phyloP scores from a whole-genome alignment of 1,140 invertebrate species.

The Cyphomyrmex costatus region DNA sequence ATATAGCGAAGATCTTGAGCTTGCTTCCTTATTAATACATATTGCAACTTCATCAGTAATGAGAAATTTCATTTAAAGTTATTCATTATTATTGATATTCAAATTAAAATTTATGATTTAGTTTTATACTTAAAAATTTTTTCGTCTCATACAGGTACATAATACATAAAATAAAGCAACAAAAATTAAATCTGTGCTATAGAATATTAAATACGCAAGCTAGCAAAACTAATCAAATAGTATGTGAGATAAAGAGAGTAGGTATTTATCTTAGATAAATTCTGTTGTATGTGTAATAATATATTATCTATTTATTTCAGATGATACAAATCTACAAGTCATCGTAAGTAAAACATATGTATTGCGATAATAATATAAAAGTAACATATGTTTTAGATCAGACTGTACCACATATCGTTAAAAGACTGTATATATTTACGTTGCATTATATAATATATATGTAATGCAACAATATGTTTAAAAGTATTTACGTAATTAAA shows the following conservation, averaged over 20 bases:
- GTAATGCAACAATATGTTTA: constrained; percentile 15
- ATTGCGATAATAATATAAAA: constrained; percentile 19
- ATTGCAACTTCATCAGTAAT: constrained; percentile 84
- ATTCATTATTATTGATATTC: constrained; percentile 2
- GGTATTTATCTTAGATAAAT: constrained; percentile 6
- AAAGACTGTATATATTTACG: constrained; percentile 46
- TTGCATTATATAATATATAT: constrained; percentile 3
- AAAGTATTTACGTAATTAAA: constrained; percentile 12
- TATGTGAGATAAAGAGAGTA: neutral
- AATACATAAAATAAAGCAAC: constrained; percentile 47
- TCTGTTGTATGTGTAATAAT: neutral
- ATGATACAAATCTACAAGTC: constrained; percentile 2
- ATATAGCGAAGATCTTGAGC: constrained; percentile 97
- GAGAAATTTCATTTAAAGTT: constrained; percentile 12
- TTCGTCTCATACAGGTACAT: constrained; percentile 39
- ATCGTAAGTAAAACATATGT: constrained; percentile 5
- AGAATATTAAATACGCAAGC: constrained; percentile 13
- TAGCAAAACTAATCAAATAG: constrained; percentile 16
- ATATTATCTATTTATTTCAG: constrained; percentile 34
- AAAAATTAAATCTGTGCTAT: neutral
- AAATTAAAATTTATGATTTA: constrained; percentile 32
- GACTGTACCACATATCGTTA: constrained; percentile 13
- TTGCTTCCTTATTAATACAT: constrained; percentile 96
- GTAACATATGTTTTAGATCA: constrained; percentile 1
- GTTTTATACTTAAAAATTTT: constrained; percentile 13